These are phyloP conservation scores for Platyrinchus mystaceus DNA, from an alignment of 2,797 vertebrate species.

Conservation along the genomic window DNA sequence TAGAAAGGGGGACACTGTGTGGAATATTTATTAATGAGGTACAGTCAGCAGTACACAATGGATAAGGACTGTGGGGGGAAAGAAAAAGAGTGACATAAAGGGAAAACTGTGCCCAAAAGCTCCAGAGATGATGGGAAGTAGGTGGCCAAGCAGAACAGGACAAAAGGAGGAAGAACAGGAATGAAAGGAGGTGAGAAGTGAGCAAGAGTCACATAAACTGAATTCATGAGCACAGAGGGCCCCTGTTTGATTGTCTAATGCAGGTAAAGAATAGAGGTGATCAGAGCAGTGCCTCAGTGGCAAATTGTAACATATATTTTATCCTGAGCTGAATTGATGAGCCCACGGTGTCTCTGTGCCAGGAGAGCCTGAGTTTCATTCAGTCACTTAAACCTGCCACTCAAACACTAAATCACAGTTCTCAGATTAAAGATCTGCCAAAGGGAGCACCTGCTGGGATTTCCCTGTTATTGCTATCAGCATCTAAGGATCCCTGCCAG, in stretches of 20 bases:
- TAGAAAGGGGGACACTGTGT: not conserved
- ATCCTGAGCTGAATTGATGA: not conserved
- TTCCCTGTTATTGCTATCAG: not conserved
- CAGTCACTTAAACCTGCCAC: not conserved
- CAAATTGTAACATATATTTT: not conserved
- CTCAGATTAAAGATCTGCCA: not conserved
- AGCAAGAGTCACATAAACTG: not conserved
- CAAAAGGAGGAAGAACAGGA: not conserved
- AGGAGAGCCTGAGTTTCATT: not conserved
- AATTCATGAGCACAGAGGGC: not conserved
- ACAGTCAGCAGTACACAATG: not conserved
- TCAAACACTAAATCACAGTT: not conserved
- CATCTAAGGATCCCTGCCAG: not conserved
- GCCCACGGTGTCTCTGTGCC: not conserved
- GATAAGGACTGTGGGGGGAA: not conserved
- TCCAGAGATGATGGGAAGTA: not conserved
- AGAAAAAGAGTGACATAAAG: not conserved
- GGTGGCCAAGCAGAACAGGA: not conserved
- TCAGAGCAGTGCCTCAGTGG: not conserved
- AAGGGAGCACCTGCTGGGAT: not conserved
- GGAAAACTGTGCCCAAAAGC: not conserved
- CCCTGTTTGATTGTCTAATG: not conserved
- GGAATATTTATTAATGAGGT: slow-evolving; percentile 21
- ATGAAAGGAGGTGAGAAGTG: not conserved
- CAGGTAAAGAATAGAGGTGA: not conserved